Percentiles rank a stretch among this genome's conserved stretches.
Evolutionary conservation across 2,797 vertebrate genomes (phyloP).

Genomic region (Anolis apletophallus): DNA sequence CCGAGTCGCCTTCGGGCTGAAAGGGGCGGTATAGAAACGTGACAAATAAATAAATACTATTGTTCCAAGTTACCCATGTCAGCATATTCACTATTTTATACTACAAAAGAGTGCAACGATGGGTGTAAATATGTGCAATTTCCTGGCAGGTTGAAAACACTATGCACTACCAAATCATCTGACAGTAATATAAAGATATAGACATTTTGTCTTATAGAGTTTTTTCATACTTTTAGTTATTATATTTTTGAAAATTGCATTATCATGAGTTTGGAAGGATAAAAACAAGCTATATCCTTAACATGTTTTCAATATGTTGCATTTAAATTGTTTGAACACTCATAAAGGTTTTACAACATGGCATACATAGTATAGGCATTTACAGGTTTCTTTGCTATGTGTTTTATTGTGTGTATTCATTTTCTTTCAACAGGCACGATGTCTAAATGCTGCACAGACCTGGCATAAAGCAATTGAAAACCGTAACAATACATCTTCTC

Average conservation of each 20-base stretch:
- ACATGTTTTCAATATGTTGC: neutral
- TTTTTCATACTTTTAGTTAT: too few relatives aligned
- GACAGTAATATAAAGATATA: neutral
- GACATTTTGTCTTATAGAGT: neutral
- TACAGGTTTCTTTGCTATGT: neutral
- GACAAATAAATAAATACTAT: too few relatives aligned
- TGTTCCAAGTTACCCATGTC: neutral
- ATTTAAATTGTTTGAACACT: neutral
- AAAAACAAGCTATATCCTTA: neutral
- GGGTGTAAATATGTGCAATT: neutral
- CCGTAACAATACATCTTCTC: neutral
- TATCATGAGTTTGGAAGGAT: too few relatives aligned
- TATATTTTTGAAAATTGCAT: too few relatives aligned
- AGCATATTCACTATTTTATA: neutral
- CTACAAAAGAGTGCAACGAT: neutral
- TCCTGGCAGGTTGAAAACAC: neutral
- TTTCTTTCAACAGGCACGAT: constrained; percentile 29
- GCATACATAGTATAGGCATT: constrained; percentile 1
- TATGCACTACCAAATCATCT: neutral
- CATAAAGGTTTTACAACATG: neutral
- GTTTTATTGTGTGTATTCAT: neutral
- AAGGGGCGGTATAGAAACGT: too few relatives aligned
- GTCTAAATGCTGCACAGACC: constrained; percentile 45
- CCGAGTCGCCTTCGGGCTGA: too few relatives aligned
- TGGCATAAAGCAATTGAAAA: constrained; percentile 39